These are phyloP conservation scores for Iselma pallidipennis DNA, from an alignment of 2,888 invertebrate genomes.

Conservation along the genomic window DNA sequence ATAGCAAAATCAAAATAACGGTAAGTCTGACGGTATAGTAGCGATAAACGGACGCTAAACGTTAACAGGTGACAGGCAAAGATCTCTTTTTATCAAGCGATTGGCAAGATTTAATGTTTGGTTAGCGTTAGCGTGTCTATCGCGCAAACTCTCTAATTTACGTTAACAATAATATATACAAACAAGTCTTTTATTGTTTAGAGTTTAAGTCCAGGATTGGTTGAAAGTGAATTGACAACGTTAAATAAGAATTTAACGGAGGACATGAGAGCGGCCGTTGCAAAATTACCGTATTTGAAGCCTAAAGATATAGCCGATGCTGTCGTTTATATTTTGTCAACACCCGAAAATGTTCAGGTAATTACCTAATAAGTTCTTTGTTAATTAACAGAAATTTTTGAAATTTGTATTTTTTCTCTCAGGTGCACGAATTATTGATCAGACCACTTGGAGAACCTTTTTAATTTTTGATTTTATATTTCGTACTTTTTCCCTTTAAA, in stretches of 20 bases:
- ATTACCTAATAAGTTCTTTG: neutral
- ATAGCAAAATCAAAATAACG: constrained; percentile 17
- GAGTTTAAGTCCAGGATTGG: constrained; percentile 22
- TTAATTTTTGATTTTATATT: too few species aligned
- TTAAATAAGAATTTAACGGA: constrained; percentile 12
- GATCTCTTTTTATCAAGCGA: too few species aligned
- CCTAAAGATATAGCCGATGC: constrained; percentile 21
- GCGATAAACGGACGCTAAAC: too few species aligned
- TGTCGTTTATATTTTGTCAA: constrained; percentile 17
- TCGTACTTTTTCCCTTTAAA: too few species aligned
- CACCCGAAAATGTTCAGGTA: constrained; percentile 17
- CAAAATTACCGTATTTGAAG: constrained; percentile 3
- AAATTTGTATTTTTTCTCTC: neutral
- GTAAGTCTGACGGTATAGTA: too few species aligned
- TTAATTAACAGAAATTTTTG: neutral
- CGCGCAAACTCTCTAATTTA: neutral
- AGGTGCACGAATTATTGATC: neutral
- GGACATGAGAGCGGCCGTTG: neutral
- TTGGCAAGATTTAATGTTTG: too few species aligned
- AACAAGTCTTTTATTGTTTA: constrained; percentile 3
- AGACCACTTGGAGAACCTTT: neutral
- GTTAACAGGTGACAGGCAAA: too few species aligned
- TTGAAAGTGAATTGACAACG: constrained; percentile 9
- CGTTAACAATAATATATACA: neutral
- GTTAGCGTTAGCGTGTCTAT: neutral